A percentile compares a stretch with the other conserved stretches of the same genome.
phyloP scores from a whole-genome alignment of 2,888 invertebrate genomes.

The Magallana nippona region DNA sequence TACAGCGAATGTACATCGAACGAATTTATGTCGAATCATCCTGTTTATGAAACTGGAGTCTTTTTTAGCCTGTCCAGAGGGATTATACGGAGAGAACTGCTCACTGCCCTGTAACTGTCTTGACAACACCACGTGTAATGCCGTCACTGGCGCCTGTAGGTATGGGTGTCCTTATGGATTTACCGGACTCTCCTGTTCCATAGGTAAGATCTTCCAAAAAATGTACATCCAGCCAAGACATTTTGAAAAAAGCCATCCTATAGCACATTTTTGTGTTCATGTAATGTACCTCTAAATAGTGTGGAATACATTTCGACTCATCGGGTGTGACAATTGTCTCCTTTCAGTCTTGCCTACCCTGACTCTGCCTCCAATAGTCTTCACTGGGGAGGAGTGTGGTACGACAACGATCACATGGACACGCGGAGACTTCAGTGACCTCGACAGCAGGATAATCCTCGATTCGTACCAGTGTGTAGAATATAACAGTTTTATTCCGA shows the following conservation, averaged over 20 bases:
- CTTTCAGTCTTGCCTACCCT: conserved; percentile 8
- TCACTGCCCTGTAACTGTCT: not conserved
- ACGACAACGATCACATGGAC: not conserved
- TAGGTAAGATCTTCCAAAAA: not conserved
- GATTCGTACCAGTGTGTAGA: not conserved
- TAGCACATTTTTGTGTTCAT: too few relatives aligned
- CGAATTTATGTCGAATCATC: too few relatives aligned
- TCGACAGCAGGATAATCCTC: not conserved
- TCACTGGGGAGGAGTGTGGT: conserved; percentile 9
- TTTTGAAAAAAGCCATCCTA: too few relatives aligned
- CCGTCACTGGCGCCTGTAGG: conserved; percentile 2
- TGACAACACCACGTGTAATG: not conserved
- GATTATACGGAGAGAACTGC: not conserved
- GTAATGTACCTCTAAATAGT: too few relatives aligned
- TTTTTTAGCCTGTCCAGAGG: not conserved
- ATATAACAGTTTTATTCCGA: too few relatives aligned
- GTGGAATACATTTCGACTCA: not conserved
- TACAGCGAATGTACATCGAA: too few relatives aligned
- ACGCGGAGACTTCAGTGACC: not conserved
- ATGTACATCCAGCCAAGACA: not conserved
- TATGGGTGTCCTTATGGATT: not conserved
- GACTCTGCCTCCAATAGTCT: not conserved
- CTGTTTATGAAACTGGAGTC: too few relatives aligned
- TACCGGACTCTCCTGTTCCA: not conserved
- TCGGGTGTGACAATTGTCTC: not conserved